These are phyloP conservation scores for Pachydiplax longipennis DNA, from an alignment of 2,888 invertebrate species.

Conservation along the genomic window DNA sequence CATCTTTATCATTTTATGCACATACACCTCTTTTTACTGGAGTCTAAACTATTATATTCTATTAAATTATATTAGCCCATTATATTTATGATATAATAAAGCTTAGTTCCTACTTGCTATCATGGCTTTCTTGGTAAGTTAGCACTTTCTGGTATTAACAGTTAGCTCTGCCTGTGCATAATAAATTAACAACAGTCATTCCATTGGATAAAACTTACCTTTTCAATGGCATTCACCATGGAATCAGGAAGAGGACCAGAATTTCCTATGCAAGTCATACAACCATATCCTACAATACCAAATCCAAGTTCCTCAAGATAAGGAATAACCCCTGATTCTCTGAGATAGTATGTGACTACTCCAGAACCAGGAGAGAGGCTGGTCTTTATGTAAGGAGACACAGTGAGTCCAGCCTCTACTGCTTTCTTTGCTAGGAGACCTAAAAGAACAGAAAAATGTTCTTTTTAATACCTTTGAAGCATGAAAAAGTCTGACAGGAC, in stretches of 20 bases:
- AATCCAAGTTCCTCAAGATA: conserved; percentile 88
- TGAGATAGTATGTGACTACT: conserved; percentile 89
- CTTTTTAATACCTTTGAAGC: too few relatives aligned
- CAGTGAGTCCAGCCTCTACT: conserved; percentile 85
- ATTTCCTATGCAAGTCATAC: conserved; percentile 99
- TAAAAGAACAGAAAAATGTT: conserved; percentile 54
- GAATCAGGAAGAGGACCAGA: conserved; percentile 93
- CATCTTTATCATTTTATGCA: too few relatives aligned
- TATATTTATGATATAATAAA: too few relatives aligned
- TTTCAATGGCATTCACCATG: conserved; percentile 91
- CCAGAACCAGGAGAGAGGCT: conserved; percentile 95
- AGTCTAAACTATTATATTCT: background rate
- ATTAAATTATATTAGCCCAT: background rate
- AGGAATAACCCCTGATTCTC: conserved; percentile 91
- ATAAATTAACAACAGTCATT: too few relatives aligned
- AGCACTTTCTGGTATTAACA: too few relatives aligned
- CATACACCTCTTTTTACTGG: too few relatives aligned
- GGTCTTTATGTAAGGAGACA: conserved; percentile 95
- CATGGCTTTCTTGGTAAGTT: too few relatives aligned
- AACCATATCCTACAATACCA: conserved; percentile 96
- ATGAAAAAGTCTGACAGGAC: too few relatives aligned
- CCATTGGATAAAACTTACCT: conserved; percentile 61
- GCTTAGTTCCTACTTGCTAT: too few relatives aligned
- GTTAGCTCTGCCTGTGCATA: too few relatives aligned
- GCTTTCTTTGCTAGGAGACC: conserved; percentile 93